Base-by-base conservation (phyloP, 1,140 invertebrate genomes). In the Platyscapa corneri region DNA sequence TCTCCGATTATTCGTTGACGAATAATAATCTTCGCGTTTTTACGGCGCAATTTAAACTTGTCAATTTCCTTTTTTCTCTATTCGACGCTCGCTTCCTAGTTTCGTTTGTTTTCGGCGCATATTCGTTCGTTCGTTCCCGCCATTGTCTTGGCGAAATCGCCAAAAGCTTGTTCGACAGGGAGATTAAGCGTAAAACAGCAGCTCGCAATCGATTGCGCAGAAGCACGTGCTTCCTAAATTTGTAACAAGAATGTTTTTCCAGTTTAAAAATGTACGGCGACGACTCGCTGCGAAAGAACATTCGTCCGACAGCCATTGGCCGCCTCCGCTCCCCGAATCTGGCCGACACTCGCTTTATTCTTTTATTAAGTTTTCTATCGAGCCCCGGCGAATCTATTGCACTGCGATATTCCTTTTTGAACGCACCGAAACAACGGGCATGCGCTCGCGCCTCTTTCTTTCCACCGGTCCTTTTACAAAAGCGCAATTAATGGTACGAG, bases 11-110 rank as follows among this genome's bases (percentile, higher is more conserved):
- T 72, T 27, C 5, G 78, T 39, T 80, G 5, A n/a, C 42, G 42
- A 7, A 46, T 46, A 7, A 46, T 56, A 39, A 14, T n/a, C 64
- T 65, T 70, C n/a, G 42, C 49, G 16, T 49, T 75, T n/a, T 30
- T 39, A 39, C 23, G 70, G 70, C 23, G 27, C 30, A n/a, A 49
- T 76, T 34, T 23, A 56, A 46, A 7, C n/a, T 53, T 20, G 27
- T 14, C 30, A 23, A 77, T 53, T 77, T 76, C 46, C 12, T 72
- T 27, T 53, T 76, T 53, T 56, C 56, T 34, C 46, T 0, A 37
- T 34, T 82, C 32, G 30, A n/a, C 20, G 10, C 34, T 72, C 37
- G 18, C 72, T 82, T 82, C 42, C 65, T n/a, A 53, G 72, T 81
- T 70, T 81, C 46, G 30, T 46, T 81, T n/a, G n/a, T 53, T 3